Percentiles rank a stretch among this genome's conserved stretches.
These are phyloP conservation scores for Protodeltote pygarga DNA, from an alignment of 2,888 invertebrate genomes.

Conservation along the genomic window DNA sequence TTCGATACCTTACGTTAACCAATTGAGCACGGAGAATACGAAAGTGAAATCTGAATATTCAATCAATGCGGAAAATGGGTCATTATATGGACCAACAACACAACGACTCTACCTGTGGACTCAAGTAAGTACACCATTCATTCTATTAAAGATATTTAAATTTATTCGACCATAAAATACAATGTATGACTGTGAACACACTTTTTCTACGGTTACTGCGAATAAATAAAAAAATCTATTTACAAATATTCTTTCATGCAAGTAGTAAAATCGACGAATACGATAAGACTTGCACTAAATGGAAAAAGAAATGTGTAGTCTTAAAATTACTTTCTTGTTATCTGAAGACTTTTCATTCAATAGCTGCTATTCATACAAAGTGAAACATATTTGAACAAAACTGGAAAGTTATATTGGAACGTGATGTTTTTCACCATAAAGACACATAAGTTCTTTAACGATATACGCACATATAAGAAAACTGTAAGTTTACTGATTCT, in stretches of 20 bases:
- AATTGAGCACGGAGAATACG: slow-evolving; percentile 86
- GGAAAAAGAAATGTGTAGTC: slow-evolving; percentile 15
- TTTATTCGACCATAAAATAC: background rate
- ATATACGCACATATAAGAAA: slow-evolving; percentile 10
- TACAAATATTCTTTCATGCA: slow-evolving; percentile 18
- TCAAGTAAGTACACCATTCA: slow-evolving; percentile 66
- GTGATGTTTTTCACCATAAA: slow-evolving; percentile 16
- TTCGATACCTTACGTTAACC: slow-evolving; percentile 88
- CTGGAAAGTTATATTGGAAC: slow-evolving; percentile 1
- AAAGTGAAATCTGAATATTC: slow-evolving; percentile 84
- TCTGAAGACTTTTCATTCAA: slow-evolving; percentile 29
- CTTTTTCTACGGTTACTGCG: slow-evolving; percentile 33
- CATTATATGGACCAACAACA: slow-evolving; percentile 86
- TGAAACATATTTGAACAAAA: slow-evolving; percentile 1
- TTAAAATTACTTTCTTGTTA: slow-evolving; percentile 34
- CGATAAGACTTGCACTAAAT: slow-evolving; percentile 26
- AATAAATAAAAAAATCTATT: slow-evolving; percentile 33
- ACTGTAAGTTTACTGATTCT: slow-evolving; percentile 26
- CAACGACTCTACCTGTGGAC: slow-evolving; percentile 82
- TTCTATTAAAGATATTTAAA: background rate
- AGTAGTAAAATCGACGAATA: slow-evolving; percentile 22
- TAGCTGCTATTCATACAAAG: slow-evolving; percentile 20
- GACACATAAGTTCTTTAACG: background rate
- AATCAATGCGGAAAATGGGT: slow-evolving; percentile 75
- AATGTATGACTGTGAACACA: background rate